These are phyloP conservation scores for Euthynnus affinis DNA, from an alignment of 2,797 vertebrate genomes.

Conservation along the genomic window DNA sequence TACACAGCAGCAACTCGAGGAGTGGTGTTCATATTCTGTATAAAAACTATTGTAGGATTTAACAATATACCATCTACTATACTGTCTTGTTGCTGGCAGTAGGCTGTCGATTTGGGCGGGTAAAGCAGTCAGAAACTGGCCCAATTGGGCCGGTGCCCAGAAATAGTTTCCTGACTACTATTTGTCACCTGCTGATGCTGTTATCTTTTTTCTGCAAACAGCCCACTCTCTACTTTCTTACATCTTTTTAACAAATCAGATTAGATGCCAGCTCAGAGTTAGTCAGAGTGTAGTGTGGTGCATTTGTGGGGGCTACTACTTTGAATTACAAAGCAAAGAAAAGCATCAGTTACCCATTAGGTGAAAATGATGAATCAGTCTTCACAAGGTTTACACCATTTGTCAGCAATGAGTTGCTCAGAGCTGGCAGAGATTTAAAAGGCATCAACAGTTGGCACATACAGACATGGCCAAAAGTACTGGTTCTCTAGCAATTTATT, in stretches of 20 bases:
- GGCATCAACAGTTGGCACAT: neutral
- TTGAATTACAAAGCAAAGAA: constrained; percentile 43
- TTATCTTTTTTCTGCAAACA: constrained; percentile 22
- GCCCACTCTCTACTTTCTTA: constrained; percentile 52
- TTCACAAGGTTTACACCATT: constrained; percentile 12
- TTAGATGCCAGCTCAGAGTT: constrained; percentile 54
- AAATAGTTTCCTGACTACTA: constrained; percentile 42
- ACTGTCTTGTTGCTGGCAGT: neutral
- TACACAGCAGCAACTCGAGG: neutral
- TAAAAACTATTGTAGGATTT: constrained; percentile 25
- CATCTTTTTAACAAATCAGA: constrained; percentile 45
- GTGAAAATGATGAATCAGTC: constrained; percentile 41
- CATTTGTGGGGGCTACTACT: constrained; percentile 43
- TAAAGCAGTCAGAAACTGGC: constrained; percentile 21
- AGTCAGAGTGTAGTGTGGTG: constrained; percentile 49
- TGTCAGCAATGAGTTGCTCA: constrained; percentile 16
- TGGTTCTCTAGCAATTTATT: too few species aligned
- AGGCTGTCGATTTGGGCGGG: constrained; percentile 9
- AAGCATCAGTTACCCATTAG: constrained; percentile 39
- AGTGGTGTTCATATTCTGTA: neutral
- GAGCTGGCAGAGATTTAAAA: neutral
- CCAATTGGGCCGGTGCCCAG: constrained; percentile 38
- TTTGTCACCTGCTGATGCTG: constrained; percentile 50
- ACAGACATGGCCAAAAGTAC: too few species aligned
- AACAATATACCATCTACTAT: constrained; percentile 10